Conservation (phyloP, 2,113 vertebrate genomes). For the Lethenteron camtschaticum region DNA sequence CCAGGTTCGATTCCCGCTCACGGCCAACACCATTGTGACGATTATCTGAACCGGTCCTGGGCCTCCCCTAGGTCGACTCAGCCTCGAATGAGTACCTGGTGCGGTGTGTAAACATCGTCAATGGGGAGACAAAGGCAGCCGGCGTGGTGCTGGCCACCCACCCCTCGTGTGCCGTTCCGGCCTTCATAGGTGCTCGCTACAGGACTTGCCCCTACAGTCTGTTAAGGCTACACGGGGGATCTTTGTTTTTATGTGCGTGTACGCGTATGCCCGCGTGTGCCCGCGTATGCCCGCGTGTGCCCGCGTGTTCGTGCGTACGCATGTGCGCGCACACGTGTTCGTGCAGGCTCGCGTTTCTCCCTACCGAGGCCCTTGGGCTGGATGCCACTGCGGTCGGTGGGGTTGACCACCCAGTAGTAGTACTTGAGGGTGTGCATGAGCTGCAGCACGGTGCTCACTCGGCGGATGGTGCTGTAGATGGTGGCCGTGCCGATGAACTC, state of each 20-base stretch:
- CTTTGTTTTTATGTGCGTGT: neutral
- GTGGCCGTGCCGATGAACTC: constrained; percentile 87
- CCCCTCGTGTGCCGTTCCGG: too few species aligned
- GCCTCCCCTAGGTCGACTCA: too few species aligned
- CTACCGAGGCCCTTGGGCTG: constrained; percentile 62
- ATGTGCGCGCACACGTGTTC: neutral
- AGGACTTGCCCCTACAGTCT: too few species aligned
- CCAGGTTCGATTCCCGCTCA: too few species aligned
- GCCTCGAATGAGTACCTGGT: too few species aligned
- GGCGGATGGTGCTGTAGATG: constrained; percentile 73
- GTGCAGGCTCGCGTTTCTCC: constrained; percentile 13
- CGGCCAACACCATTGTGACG: too few species aligned
- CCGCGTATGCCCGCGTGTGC: neutral
- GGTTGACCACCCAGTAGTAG: constrained; percentile 85
- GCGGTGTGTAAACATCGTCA: too few species aligned
- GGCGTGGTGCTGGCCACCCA: too few species aligned
- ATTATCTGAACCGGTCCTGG: too few species aligned
- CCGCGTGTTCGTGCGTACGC: neutral
- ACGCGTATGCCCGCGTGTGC: neutral
- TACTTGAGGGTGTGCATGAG: constrained; percentile 82
- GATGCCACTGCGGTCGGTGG: constrained; percentile 54
- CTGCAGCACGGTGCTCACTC: constrained; percentile 77
- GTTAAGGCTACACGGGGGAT: too few species aligned
- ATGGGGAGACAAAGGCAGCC: too few species aligned
- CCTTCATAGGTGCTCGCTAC: too few species aligned